phyloP scores from a whole-genome alignment of 2,797 vertebrate species.

The Tragopan temminckii region DNA sequence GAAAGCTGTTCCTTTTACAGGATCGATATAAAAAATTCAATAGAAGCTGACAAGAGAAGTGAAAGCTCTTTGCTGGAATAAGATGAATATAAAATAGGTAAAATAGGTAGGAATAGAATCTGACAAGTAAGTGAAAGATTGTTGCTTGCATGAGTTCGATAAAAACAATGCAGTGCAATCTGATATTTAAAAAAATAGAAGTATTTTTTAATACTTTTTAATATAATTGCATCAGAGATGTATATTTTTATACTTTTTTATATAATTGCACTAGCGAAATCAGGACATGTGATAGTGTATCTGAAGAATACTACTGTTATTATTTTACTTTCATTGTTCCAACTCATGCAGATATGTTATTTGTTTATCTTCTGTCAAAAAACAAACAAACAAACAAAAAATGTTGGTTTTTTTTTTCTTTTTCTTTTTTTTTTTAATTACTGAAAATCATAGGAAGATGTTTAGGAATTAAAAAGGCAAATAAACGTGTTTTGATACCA shows the following conservation, averaged over 20 bases:
- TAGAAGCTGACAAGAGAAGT: neutral
- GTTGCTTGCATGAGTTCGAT: neutral
- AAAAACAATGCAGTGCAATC: neutral
- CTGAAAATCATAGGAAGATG: too few relatives aligned
- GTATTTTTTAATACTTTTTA: too few relatives aligned
- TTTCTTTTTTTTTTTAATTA: too few relatives aligned
- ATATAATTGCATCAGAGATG: neutral
- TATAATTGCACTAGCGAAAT: neutral
- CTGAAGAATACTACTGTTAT: neutral
- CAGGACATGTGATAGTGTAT: neutral
- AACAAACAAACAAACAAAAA: neutral
- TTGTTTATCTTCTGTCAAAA: neutral
- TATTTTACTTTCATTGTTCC: neutral
- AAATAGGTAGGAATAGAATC: neutral
- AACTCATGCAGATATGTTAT: neutral
- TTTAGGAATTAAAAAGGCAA: too few relatives aligned
- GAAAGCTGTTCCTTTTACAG: conserved; percentile 19
- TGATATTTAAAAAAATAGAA: neutral
- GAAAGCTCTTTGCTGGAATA: conserved; percentile 7
- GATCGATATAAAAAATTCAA: conserved; percentile 17
- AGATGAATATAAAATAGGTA: neutral
- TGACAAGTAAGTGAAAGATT: neutral
- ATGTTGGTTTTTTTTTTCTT: neutral
- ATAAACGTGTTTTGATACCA: too few relatives aligned
- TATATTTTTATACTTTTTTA: too few relatives aligned